Evolutionary conservation across 2,888 invertebrate genomes (phyloP).

Genomic region (Acleris sparsana): DNA sequence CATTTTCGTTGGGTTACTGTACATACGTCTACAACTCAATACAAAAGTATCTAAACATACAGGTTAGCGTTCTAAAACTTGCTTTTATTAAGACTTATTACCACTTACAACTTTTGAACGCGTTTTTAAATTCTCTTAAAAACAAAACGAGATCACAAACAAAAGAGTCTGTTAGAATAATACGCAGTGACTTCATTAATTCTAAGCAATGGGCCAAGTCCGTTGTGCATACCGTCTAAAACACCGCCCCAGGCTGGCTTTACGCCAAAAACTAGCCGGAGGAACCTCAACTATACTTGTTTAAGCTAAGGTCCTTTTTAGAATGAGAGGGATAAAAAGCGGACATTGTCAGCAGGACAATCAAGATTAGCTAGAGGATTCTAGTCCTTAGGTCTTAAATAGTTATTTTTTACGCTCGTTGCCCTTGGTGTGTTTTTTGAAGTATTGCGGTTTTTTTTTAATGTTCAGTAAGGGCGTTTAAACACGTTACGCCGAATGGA

Average conservation of each 20-base stretch:
- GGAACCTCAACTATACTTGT: neutral
- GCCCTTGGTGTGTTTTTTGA: neutral
- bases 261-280: neutral
- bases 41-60: too few relatives aligned
- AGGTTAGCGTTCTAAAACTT: too few relatives aligned
- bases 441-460: neutral
- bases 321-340: neutral
- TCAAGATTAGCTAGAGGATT: constrained; percentile 2
- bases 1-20: too few relatives aligned
- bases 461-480: neutral
- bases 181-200: constrained; percentile 1
- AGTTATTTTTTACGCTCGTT: neutral
- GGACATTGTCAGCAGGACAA: neutral
- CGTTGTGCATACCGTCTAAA: neutral
- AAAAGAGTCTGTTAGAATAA: neutral
- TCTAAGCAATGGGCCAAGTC: neutral
- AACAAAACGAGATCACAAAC: neutral
- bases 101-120: too few relatives aligned
- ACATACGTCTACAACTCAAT: too few relatives aligned
- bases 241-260: neutral
- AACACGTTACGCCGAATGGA: neutral
- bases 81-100: too few relatives aligned
- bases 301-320: neutral
- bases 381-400: neutral
- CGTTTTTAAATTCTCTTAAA: too few relatives aligned